phyloP scores from a whole-genome alignment of 2,113 vertebrate species.

The Melanocharis versteri region DNA sequence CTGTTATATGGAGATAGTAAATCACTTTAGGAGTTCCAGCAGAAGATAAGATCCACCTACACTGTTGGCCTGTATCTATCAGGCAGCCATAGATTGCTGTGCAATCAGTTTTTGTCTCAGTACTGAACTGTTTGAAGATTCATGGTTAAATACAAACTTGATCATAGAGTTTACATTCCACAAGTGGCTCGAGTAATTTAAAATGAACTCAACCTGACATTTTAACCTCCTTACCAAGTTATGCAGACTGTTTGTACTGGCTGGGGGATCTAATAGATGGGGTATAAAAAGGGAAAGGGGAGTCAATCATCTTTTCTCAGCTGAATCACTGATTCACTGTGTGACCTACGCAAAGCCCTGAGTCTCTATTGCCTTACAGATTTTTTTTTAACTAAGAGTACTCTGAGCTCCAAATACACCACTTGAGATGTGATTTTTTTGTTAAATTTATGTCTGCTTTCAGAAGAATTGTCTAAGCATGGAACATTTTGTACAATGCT shows the following conservation, averaged over 20 bases:
- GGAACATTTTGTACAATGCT: neutral
- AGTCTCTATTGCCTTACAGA: neutral
- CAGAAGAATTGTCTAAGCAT: neutral
- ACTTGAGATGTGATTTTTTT: neutral
- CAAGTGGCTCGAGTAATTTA: neutral
- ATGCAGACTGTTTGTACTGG: neutral
- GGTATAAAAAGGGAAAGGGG: neutral
- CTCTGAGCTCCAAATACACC: neutral
- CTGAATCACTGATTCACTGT: neutral
- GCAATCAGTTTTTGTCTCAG: neutral
- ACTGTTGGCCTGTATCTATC: neutral
- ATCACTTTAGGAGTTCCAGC: neutral
- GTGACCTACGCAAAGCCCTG: neutral
- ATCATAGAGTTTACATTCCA: neutral
- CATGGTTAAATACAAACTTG: neutral
- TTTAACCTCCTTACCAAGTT: constrained; percentile 15
- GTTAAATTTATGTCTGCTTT: neutral
- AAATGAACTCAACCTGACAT: neutral
- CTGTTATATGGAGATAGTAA: neutral
- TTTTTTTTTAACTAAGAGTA: neutral
- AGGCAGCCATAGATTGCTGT: neutral
- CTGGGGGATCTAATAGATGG: neutral
- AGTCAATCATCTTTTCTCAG: neutral
- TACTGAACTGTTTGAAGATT: neutral
- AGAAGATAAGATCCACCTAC: neutral